A percentile compares a stretch with the other conserved stretches of the same genome.
Conservation (phyloP, 2,888 invertebrate genomes). For the Asteroscopus sphinx region DNA sequence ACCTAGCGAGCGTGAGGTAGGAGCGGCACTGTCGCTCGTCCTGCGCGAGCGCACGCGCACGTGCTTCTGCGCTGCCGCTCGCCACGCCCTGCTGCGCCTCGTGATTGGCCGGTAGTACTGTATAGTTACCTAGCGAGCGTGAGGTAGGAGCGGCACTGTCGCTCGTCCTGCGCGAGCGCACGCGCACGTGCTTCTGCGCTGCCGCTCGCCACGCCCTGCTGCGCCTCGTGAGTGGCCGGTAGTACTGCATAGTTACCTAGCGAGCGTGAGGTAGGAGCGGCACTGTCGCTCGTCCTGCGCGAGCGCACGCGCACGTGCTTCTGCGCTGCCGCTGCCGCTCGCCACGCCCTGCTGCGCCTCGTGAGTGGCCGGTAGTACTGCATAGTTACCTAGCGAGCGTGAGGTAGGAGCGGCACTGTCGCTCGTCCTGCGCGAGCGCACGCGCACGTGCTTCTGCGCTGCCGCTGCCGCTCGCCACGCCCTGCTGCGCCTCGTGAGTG, state of each 20-base stretch:
- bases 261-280: not conserved
- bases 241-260: not conserved
- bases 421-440: constrained; percentile 95
- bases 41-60: not conserved
- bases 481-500: constrained; percentile 94
- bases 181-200: constrained; percentile 87
- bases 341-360: constrained; percentile 94
- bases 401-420: constrained; percentile 96
- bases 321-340: too few species aligned
- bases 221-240: constrained; percentile 92
- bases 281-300: constrained; percentile 1
- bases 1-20: not conserved
- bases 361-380: constrained; percentile 73
- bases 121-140: constrained; percentile 92
- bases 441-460: constrained; percentile 87
- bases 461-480: constrained; percentile 72
- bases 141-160: constrained; percentile 96
- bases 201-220: constrained; percentile 89
- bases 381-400: constrained; percentile 92
- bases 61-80: not conserved
- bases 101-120: constrained; percentile 73
- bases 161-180: constrained; percentile 95
- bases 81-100: constrained; percentile 94
- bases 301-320: not conserved
- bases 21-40: constrained; percentile 1